A percentile compares a stretch with the other conserved stretches of the same genome.
phyloP scores from a whole-genome alignment of 1,140 invertebrate genomes.

The Camponotus vicinus region DNA sequence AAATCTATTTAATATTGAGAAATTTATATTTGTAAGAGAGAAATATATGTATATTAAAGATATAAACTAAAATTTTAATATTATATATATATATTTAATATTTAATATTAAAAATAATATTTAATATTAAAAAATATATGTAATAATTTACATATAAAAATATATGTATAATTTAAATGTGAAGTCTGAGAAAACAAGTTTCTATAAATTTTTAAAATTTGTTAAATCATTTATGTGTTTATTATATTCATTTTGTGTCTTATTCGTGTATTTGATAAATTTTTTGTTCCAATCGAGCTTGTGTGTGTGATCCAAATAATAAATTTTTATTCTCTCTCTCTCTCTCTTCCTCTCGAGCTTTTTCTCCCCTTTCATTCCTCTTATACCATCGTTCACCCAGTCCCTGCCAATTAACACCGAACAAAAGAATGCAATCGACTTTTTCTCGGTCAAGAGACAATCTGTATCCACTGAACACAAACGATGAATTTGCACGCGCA shows the following conservation, averaged over 20 bases:
- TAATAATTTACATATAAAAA: background rate
- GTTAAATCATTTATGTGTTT: background rate
- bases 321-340: slow-evolving; percentile 1
- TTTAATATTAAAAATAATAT: background rate
- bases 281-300: background rate
- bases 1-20: background rate
- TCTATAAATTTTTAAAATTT: background rate
- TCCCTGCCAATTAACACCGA: slow-evolving; percentile 57
- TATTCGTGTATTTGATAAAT: background rate
- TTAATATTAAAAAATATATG: background rate
- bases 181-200: background rate
- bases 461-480: background rate
- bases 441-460: slow-evolving; percentile 5
- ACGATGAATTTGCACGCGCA: background rate
- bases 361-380: background rate
- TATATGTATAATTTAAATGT: background rate
- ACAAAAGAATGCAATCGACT: slow-evolving; percentile 57
- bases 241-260: background rate
- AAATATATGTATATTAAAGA: too few species aligned
- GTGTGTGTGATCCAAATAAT: background rate
- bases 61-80: too few species aligned
- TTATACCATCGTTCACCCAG: background rate
- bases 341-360: background rate
- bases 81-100: too few species aligned
- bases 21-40: too few species aligned